phyloP scores from a whole-genome alignment of 2,113 vertebrate genomes.

The Tachuris rubrigastra region DNA sequence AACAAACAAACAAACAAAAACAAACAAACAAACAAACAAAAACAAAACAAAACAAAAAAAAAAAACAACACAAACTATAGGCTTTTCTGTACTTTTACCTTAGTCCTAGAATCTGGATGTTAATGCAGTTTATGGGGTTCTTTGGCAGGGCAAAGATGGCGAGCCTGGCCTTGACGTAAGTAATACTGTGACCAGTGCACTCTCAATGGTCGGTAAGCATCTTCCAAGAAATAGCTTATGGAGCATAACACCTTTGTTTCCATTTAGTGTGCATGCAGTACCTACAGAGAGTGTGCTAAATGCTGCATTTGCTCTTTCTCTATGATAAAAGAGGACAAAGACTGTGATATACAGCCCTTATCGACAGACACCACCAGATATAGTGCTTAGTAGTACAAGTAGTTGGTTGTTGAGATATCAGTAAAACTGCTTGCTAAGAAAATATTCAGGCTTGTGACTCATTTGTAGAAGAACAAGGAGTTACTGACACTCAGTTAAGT shows the following conservation, averaged over 20 bases:
- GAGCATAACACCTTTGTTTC: background rate
- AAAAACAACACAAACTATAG: background rate
- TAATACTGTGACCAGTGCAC: conserved; percentile 58
- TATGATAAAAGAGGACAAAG: background rate
- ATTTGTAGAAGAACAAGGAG: background rate
- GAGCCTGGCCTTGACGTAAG: conserved; percentile 97
- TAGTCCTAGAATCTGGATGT: background rate
- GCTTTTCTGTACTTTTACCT: background rate
- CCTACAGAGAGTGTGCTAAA: background rate
- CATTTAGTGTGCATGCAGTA: background rate
- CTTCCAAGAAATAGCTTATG: background rate
- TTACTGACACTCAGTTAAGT: background rate
- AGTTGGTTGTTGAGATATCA: background rate
- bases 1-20: too few relatives aligned
- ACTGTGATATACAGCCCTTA: background rate
- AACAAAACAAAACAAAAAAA: too few relatives aligned
- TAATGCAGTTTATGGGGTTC: conserved; percentile 75
- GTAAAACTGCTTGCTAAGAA: background rate
- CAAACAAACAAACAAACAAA: too few relatives aligned
- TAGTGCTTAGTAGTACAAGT: background rate
- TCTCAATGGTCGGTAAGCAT: conserved; percentile 13
- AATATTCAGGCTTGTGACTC: background rate
- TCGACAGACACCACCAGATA: background rate
- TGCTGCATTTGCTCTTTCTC: background rate
- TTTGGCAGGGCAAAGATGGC: conserved; percentile 91